phyloP scores from a whole-genome alignment of 2,888 invertebrate genomes.

The Phengaris alcon region DNA sequence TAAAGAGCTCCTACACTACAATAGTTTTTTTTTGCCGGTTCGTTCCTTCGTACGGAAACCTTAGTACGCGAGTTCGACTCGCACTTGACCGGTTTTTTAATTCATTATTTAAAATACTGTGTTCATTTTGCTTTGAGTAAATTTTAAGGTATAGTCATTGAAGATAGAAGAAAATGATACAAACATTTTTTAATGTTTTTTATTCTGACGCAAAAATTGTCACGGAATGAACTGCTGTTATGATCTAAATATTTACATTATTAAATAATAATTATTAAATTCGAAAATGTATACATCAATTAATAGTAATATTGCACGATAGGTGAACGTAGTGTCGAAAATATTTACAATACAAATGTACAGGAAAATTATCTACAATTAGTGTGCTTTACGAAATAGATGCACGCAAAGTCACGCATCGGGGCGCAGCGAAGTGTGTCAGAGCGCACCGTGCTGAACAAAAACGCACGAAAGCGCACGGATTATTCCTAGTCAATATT shows the following conservation, averaged over 20 bases:
- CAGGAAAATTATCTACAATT: slow-evolving; percentile 13
- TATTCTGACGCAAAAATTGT: slow-evolving; percentile 45
- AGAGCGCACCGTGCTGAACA: not conserved
- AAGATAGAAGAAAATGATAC: slow-evolving; percentile 36
- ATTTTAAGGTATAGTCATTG: not conserved
- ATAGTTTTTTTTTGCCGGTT: no score
- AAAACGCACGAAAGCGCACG: not conserved
- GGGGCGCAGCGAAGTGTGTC: not conserved
- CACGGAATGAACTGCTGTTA: slow-evolving; percentile 41
- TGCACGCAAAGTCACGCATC: not conserved
- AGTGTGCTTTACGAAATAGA: not conserved
- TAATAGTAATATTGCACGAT: slow-evolving; percentile 65
- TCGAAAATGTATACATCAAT: slow-evolving; percentile 65
- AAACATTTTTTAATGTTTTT: slow-evolving; percentile 44
- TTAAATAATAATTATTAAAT: slow-evolving; percentile 61
- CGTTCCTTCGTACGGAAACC: no score
- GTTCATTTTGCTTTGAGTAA: not conserved
- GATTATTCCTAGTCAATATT: not conserved
- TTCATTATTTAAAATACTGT: no score
- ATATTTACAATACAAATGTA: slow-evolving; percentile 29
- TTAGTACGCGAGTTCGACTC: no score
- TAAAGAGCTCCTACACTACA: no score
- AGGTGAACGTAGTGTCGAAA: slow-evolving; percentile 26
- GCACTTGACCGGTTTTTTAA: no score
- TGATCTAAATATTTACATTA: slow-evolving; percentile 42